Evolutionary conservation across 2,888 invertebrate genomes (phyloP).

Genomic region (Clivina fossor): DNA sequence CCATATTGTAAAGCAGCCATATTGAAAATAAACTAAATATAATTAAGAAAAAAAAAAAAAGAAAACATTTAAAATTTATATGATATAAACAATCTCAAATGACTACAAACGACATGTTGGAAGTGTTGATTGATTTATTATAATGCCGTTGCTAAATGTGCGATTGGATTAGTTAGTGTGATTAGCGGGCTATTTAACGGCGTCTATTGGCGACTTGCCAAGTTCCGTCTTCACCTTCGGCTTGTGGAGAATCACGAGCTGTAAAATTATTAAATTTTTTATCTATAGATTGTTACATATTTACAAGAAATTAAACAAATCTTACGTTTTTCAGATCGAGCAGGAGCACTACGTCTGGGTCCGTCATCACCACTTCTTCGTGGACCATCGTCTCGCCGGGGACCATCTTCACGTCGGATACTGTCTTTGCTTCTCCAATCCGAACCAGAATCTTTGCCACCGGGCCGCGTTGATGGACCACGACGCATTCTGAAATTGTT

Average conservation of each 20-base stretch:
- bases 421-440: conserved; percentile 29
- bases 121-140: no score
- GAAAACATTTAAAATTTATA: no score
- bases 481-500: conserved; percentile 19
- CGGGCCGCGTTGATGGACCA: neutral
- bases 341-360: conserved; percentile 28
- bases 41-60: no score
- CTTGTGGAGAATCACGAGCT: conserved; percentile 45
- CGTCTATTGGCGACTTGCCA: conserved; percentile 47
- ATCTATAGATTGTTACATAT: neutral
- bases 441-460: conserved; percentile 13
- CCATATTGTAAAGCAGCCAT: no score
- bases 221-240: conserved; percentile 50
- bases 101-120: no score
- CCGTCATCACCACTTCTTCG: conserved; percentile 27
- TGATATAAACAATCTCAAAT: no score
- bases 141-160: no score
- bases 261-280: no score
- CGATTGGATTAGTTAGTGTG: no score
- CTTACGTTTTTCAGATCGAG: conserved; percentile 49
- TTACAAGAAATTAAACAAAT: conserved; percentile 11
- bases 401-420: conserved; percentile 22
- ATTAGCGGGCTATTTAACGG: conserved; percentile 14
- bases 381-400: conserved; percentile 32
- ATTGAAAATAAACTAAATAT: no score